Conservation (phyloP, 2,888 invertebrate species). For the Phlogophora meticulosa region DNA sequence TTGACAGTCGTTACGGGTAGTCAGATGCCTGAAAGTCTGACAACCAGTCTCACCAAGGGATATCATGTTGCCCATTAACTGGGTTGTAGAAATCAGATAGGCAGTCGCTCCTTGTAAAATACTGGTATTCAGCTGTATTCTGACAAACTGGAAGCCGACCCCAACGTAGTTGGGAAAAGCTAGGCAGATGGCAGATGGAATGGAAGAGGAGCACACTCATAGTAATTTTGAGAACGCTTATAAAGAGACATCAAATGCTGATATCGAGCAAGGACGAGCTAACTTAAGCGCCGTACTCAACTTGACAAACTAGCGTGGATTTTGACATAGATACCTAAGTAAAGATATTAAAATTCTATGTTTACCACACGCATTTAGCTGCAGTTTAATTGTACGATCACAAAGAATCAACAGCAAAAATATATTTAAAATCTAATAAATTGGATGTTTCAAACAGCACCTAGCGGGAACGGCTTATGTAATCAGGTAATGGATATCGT, state of each 20-base stretch:
- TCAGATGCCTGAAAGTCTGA: no score
- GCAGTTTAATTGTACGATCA: conserved; percentile 11
- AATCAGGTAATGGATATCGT: conserved; percentile 67
- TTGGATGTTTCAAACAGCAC: conserved; percentile 29
- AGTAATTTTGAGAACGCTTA: no score
- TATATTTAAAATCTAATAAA: conserved; percentile 23
- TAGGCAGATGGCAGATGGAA: no score
- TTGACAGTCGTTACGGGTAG: no score
- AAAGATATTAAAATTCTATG: not conserved
- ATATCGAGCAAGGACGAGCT: not conserved
- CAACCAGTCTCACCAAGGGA: no score
- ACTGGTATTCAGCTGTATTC: no score
- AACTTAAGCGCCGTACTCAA: not conserved
- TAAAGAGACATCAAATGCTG: not conserved
- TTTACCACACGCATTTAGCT: not conserved
- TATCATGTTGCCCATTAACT: no score
- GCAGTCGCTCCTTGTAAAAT: no score
- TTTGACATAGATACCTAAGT: not conserved
- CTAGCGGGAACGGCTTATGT: conserved; percentile 57
- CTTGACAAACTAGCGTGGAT: not conserved
- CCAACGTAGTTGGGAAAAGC: no score
- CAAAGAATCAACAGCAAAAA: conserved; percentile 13
- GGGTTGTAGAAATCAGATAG: no score
- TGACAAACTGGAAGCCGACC: no score
- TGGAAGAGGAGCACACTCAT: no score